Evolutionary conservation across 2,888 invertebrate genomes (phyloP), one percentile per base, ranked within the genome.

Genomic region (Drosophila demipolita): DNA sequence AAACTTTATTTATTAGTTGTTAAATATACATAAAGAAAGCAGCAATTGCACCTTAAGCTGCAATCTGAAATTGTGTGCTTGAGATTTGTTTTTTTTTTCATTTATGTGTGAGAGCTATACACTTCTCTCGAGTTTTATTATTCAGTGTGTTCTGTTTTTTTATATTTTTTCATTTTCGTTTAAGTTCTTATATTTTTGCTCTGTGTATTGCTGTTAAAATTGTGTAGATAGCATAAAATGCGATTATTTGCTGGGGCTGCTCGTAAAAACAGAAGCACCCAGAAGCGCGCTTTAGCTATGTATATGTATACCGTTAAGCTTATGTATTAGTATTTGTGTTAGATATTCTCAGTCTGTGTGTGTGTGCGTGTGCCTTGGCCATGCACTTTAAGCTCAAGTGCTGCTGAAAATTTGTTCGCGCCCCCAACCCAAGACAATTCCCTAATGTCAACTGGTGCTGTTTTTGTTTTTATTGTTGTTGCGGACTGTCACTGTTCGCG

Each of bases 241-340:
- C 78, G 70, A 78, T 84, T 89, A 78, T 81, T 78, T 75, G 66
- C 75, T 73, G 78, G 78, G 89, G 67, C 66, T 67, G 78, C 58
- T 76, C 76, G 79, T 79, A 76, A 75, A 64, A 78, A 75, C 80
- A 79, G 63, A 75, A 71, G 48, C 50, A 60, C 71, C 66, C 69
- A 72, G 67, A 69, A 74, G 61, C 78, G 72, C 63, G 70, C 64
- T 82, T 68, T 61, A 60, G 53, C 57, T 59, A 9, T 49, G 29
- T 54, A 52, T 66, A 58, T 67, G 38, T 48, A 49, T 48, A 38
- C 45, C 42, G 23, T 59, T 50, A 12, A 40, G 20, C 20, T 20
- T 23, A 26, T 32, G n/a, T 67, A 38, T 54, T 3, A 57, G 42
- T 66, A 15, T 49, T 20, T 66, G 32, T 58, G 23, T 42, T 42